Base-by-base conservation (phyloP, 2,113 vertebrate species). In the Apistogramma diplotaenia region DNA sequence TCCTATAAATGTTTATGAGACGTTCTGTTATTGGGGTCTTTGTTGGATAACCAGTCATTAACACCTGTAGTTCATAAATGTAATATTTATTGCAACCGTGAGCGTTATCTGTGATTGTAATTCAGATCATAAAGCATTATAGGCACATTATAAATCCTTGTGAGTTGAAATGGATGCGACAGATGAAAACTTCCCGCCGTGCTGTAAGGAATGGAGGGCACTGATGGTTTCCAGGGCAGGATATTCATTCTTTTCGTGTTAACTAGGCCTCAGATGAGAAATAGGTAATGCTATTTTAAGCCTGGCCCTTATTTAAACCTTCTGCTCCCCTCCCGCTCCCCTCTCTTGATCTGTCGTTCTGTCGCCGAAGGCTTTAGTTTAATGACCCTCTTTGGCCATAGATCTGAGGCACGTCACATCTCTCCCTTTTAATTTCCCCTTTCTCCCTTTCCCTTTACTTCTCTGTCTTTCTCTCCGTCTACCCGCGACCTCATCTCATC, bases 201-300 rank as follows among this genome's bases (percentile, higher is more conserved):
- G 18, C 31, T 3, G 54, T 25, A 21, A n/a, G 29, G 21, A 65
- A 29, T 56, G 70, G 54, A 72, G 31, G 7, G 56, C 23, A 6
- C 9, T 71, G 79, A 88, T 79, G 81, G 80, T 87, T 78, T 87
- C 82, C 81, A 61, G 85, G 59, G 76, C 85, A 78, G 86, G 85
- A 90, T 79, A 86, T 90, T 91, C 84, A 82, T 92, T 88, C 88
- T 79, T 84, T 89, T 89, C 92, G 81, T 90, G 89, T 91, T 93
- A 93, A 89, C 90, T 86, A 83, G 82, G 92, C 88, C 85, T 85
- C 89, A 35, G 91, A 95, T 91, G 94, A 94, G 87, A 72, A 93
- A 94, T 94, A 92, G 93, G 89, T 91, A 25, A 60, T 74, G 89
- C 95, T 95, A 94, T 95, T 95, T 95, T 88, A 90, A 85, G 92